Evolutionary conservation across 2,888 invertebrate species (phyloP).

Genomic region (Acanthococcus lagerstroemiae): DNA sequence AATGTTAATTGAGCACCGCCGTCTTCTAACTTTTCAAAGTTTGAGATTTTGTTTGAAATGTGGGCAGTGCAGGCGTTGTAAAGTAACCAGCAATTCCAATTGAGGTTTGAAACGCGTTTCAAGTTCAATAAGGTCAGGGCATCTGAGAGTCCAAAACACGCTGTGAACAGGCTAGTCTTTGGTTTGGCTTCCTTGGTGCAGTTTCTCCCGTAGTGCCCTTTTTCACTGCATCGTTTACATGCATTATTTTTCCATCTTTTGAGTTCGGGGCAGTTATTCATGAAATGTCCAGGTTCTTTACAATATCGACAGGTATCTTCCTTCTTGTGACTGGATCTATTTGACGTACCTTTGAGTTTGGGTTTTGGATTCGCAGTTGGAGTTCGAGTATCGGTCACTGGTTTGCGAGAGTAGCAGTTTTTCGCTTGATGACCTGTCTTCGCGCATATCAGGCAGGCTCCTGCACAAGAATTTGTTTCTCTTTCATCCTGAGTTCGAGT

Average conservation of each 20-base stretch:
- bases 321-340: neutral
- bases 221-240: neutral
- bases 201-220: neutral
- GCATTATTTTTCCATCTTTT: neutral
- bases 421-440: neutral
- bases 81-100: neutral
- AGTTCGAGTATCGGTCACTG: neutral
- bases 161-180: neutral
- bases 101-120: neutral
- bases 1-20: neutral
- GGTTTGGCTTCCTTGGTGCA: neutral
- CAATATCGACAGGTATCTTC: neutral
- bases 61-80: neutral
- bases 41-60: neutral
- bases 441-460: neutral
- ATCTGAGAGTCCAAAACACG: neutral
- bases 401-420: neutral
- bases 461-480: too few species aligned
- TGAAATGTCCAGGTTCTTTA: neutral
- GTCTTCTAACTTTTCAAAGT: neutral
- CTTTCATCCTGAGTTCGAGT: too few species aligned
- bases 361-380: neutral
- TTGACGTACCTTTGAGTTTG: neutral
- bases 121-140: neutral
- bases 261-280: neutral